These are phyloP conservation scores for Platycheirus rosarum DNA, from an alignment of 2,888 invertebrate genomes.

Conservation along the genomic window DNA sequence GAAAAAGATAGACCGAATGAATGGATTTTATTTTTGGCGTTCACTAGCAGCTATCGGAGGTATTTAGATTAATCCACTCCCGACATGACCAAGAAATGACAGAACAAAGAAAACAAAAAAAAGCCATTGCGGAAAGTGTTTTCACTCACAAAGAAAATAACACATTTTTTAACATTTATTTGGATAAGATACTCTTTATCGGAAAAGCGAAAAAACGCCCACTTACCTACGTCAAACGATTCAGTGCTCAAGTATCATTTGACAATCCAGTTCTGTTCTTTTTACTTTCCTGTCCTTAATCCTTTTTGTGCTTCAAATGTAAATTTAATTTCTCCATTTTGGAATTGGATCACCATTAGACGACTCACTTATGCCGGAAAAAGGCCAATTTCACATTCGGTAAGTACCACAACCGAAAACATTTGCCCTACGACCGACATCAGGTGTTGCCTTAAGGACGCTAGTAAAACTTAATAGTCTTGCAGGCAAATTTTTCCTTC, in stretches of 20 bases:
- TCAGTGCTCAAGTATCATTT: neutral
- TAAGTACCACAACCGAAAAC: conserved; percentile 11
- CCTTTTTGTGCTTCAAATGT: neutral
- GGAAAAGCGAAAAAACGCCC: neutral
- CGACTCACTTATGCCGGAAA: conserved; percentile 12
- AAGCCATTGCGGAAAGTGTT: neutral
- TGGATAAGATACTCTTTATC: neutral
- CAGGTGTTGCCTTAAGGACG: conserved; percentile 52
- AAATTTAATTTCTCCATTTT: conserved; percentile 36
- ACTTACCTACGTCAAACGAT: neutral
- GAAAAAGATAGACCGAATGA: conserved; percentile 2
- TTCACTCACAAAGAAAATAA: neutral
- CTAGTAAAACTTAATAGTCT: conserved; percentile 53
- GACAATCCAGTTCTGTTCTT: neutral
- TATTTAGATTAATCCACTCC: neutral
- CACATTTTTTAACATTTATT: neutral
- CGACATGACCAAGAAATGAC: neutral
- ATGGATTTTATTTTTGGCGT: conserved; percentile 12
- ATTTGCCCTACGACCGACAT: conserved; percentile 4
- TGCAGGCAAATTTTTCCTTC: conserved; percentile 13
- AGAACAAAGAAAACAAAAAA: neutral
- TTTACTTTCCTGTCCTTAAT: conserved; percentile 5
- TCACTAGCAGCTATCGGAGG: neutral
- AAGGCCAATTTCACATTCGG: conserved; percentile 33
- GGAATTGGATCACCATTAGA: conserved; percentile 52